phyloP scores from a whole-genome alignment of 1,140 invertebrate genomes.

The Berghia stephanieae region DNA sequence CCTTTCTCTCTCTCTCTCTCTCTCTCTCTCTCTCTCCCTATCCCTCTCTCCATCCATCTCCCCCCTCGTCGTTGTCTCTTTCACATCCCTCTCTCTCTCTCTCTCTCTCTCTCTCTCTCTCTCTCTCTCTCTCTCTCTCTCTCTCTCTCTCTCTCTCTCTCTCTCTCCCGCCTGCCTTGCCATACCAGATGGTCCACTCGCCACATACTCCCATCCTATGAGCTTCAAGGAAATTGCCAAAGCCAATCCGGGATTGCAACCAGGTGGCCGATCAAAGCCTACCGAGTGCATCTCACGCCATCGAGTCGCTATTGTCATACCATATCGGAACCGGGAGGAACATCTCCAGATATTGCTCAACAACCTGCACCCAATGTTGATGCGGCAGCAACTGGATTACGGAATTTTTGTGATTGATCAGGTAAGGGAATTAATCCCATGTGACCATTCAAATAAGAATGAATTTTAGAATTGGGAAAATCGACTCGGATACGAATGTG shows the following conservation, averaged over 20 bases:
- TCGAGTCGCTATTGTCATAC: slow-evolving; percentile 48
- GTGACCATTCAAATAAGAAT: no score
- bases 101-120: slow-evolving; percentile 24
- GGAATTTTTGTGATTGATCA: slow-evolving; percentile 50
- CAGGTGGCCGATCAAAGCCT: no score
- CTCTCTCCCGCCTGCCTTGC: no score
- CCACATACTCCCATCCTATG: slow-evolving; percentile 21
- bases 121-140: no score
- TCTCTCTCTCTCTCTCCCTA: no score
- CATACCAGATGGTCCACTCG: slow-evolving; percentile 25
- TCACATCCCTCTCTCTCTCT: slow-evolving; percentile 25
- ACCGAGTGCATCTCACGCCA: slow-evolving; percentile 37
- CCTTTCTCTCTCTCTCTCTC: neutral
- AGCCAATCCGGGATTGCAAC: no score
- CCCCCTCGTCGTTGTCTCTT: neutral
- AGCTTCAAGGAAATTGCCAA: no score
- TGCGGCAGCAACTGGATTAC: slow-evolving; percentile 50
- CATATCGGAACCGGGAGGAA: slow-evolving; percentile 46
- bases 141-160: slow-evolving; percentile 18
- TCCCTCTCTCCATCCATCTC: no score
- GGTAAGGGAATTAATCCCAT: slow-evolving; percentile 33
- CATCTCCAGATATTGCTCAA: no score
- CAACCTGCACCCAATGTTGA: no score
- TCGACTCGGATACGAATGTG: no score
- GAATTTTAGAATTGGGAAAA: no score